These are phyloP conservation scores for Rotaria macrura DNA, from an alignment of 2,888 invertebrate species.

Conservation along the genomic window DNA sequence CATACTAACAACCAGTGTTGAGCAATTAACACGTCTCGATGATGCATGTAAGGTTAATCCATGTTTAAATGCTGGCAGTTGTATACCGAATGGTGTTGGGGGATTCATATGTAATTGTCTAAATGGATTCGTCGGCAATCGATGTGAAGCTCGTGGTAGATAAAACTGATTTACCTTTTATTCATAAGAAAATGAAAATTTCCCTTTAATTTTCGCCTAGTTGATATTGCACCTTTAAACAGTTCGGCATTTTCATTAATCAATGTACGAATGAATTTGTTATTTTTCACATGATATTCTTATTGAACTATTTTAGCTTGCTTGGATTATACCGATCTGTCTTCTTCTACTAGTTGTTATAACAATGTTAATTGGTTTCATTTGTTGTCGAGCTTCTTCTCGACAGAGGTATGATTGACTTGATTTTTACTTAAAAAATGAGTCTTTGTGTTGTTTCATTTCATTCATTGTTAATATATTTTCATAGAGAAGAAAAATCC, in stretches of 20 bases:
- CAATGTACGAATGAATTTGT: neutral
- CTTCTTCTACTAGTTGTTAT: neutral
- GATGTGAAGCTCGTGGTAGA: conserved; percentile 34
- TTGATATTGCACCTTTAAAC: neutral
- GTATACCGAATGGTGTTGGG: conserved; percentile 32
- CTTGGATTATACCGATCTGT: conserved; percentile 2
- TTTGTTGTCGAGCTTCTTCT: neutral
- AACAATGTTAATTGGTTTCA: neutral
- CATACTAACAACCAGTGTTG: no score
- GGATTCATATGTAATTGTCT: conserved; percentile 35
- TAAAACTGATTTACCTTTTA: neutral
- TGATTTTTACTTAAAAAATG: no score
- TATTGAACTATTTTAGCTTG: neutral
- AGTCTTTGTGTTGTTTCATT: neutral
- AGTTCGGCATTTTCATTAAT: neutral
- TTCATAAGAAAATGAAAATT: neutral
- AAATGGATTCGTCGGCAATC: conserved; percentile 34
- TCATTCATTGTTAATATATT: neutral
- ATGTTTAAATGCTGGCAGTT: conserved; percentile 36
- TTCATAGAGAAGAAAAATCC: neutral
- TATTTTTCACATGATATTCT: neutral
- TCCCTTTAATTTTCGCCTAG: neutral
- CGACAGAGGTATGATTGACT: neutral
- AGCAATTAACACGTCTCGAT: neutral
- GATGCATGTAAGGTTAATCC: conserved; percentile 34